These are phyloP conservation scores for Frieseomelitta varia DNA, from an alignment of 1,140 invertebrate species.

Conservation along the genomic window DNA sequence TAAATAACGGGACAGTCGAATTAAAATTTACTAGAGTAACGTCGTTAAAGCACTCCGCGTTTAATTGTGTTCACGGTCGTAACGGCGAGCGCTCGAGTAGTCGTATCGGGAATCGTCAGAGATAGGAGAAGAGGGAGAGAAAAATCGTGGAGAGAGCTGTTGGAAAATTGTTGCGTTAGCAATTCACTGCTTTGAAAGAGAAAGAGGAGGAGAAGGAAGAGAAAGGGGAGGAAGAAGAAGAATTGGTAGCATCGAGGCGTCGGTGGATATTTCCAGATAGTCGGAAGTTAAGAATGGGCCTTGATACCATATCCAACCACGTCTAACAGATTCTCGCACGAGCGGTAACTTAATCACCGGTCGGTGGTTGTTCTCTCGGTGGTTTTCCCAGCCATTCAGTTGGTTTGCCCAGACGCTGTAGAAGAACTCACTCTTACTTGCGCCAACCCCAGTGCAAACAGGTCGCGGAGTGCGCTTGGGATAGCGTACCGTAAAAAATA, in stretches of 20 bases:
- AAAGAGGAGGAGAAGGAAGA: background rate
- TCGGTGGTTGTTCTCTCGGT: conserved; percentile 46
- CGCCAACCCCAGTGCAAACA: conserved; percentile 55
- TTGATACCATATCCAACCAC: conserved; percentile 46
- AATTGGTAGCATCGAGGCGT: background rate
- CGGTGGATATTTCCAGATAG: conserved; percentile 13
- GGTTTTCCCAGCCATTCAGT: conserved; percentile 49
- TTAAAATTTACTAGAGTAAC: conserved; percentile 32
- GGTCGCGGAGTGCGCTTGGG: conserved; percentile 42
- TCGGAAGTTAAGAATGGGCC: background rate
- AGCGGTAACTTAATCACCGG: conserved; percentile 61
- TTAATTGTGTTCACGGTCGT: background rate
- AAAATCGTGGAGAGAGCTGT: background rate
- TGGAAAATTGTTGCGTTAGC: background rate
- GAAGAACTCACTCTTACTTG: conserved; percentile 45
- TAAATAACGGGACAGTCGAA: conserved; percentile 22
- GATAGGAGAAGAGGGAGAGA: background rate
- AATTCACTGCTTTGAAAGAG: too few relatives aligned
- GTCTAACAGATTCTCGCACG: conserved; percentile 42
- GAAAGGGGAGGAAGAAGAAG: too few relatives aligned
- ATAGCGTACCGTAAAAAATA: conserved; percentile 70
- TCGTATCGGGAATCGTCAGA: background rate
- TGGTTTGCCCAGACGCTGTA: conserved; percentile 51
- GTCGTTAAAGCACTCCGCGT: background rate
- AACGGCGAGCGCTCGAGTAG: too few relatives aligned